Percentiles rank a stretch among this genome's conserved stretches.
Conservation (phyloP, 2,888 invertebrate species). For the Agonopterix subpropinquella region DNA sequence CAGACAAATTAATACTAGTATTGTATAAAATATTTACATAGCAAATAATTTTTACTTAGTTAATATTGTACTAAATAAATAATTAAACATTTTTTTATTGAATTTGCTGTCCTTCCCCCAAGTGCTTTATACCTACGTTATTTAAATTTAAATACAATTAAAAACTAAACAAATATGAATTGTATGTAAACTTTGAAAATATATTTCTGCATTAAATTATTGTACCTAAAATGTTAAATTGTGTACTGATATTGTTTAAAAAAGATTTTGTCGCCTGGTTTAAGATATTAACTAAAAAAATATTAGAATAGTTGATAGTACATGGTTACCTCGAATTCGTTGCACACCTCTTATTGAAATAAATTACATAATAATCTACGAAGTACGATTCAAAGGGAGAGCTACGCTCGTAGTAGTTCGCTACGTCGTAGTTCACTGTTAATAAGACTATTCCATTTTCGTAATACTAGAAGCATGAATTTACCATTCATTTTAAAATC, state of each 20-base stretch:
- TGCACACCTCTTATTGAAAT: too few species aligned
- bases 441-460: too few species aligned
- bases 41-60: constrained; percentile 75
- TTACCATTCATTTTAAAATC: too few species aligned
- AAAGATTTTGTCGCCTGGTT: constrained; percentile 62
- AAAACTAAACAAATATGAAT: constrained; percentile 64
- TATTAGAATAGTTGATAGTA: not conserved
- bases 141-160: constrained; percentile 74
- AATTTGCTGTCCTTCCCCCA: constrained; percentile 77
- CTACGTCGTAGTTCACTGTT: too few species aligned
- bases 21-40: constrained; percentile 76
- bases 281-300: not conserved
- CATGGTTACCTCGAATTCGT: too few species aligned
- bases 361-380: too few species aligned
- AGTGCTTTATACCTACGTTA: constrained; percentile 77
- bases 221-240: constrained; percentile 67
- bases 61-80: constrained; percentile 71
- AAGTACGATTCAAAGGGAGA: too few species aligned
- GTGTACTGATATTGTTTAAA: constrained; percentile 55
- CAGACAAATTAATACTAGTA: constrained; percentile 70
- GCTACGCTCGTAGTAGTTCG: too few species aligned
- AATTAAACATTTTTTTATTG: constrained; percentile 73
- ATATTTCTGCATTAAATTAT: constrained; percentile 64
- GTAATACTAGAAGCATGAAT: too few species aligned
- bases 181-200: constrained; percentile 68